Evolutionary conservation across 2,888 invertebrate species (phyloP).

Genomic region (Aspidiotus destructor): DNA sequence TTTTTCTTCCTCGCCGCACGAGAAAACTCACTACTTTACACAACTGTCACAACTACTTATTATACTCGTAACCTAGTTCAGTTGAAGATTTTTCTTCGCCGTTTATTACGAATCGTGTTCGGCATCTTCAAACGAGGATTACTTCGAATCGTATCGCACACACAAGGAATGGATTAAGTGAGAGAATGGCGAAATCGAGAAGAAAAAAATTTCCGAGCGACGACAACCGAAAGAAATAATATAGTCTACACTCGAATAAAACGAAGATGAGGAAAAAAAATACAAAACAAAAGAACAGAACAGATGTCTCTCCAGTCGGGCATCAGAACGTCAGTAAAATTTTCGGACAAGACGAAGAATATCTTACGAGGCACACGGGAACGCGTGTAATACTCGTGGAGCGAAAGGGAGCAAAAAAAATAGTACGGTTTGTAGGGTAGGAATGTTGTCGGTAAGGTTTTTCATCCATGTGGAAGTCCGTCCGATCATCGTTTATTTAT

Average conservation of each 20-base stretch:
- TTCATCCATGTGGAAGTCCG: conserved; percentile 28
- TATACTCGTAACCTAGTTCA: no score
- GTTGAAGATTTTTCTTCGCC: no score
- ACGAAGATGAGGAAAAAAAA: background rate
- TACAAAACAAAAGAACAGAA: conserved; percentile 6
- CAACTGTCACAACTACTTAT: no score
- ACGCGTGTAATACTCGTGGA: no score
- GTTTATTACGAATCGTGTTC: conserved; percentile 5
- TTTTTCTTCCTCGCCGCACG: no score
- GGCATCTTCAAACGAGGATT: conserved; percentile 14
- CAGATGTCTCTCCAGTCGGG: conserved; percentile 8
- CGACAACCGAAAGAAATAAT: background rate
- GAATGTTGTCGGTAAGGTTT: conserved; percentile 13
- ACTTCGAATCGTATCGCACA: background rate
- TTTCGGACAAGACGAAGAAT: conserved; percentile 9
- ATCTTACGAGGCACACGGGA: background rate
- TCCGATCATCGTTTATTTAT: conserved; percentile 12
- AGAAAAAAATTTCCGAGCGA: background rate
- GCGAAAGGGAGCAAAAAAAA: conserved; percentile 7
- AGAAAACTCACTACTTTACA: no score
- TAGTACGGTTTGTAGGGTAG: conserved; percentile 7
- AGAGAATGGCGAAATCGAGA: no score
- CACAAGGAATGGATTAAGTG: no score
- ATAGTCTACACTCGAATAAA: background rate
- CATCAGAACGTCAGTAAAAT: background rate